phyloP scores from a whole-genome alignment of 2,888 invertebrate genomes.

The Pilophorus perplexus region DNA sequence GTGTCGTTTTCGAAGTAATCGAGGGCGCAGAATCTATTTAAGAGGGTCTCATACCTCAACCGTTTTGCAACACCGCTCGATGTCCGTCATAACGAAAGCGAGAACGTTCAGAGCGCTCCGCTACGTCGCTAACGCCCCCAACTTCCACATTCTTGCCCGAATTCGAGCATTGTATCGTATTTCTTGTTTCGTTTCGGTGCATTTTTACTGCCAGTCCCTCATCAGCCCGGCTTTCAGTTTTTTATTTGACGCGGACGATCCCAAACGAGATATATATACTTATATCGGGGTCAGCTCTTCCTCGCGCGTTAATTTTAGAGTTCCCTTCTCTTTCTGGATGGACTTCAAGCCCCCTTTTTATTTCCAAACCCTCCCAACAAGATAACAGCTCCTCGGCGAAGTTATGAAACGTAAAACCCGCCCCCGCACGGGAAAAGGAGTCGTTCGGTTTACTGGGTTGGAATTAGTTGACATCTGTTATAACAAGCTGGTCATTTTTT shows the following conservation, averaged over 20 bases:
- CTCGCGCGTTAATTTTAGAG: constrained; percentile 23
- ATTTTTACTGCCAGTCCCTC: constrained; percentile 1
- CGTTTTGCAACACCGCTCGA: too few species aligned
- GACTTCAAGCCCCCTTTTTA: constrained; percentile 25
- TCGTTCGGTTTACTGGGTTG: too few species aligned
- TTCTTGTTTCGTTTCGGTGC: constrained; percentile 1
- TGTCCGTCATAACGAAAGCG: too few species aligned
- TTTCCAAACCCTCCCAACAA: not conserved
- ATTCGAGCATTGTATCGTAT: not conserved
- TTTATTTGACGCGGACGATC: constrained; percentile 23
- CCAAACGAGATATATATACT: constrained; percentile 29
- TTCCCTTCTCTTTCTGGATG: constrained; percentile 27
- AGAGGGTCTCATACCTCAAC: too few species aligned
- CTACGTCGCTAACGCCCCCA: too few species aligned
- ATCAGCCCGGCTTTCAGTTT: constrained; percentile 19
- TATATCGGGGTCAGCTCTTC: constrained; percentile 37
- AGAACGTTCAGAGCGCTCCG: too few species aligned
- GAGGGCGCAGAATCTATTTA: too few species aligned
- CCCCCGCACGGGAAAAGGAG: too few species aligned
- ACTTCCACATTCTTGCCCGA: too few species aligned
- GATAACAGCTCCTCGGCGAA: not conserved
- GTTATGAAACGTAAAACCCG: constrained; percentile 9
- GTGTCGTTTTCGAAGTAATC: too few species aligned
- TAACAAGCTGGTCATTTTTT: too few species aligned
- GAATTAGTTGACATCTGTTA: too few species aligned